Evolutionary conservation across 2,797 vertebrate species (phyloP).

Genomic region (Onychomys leucogaster): DNA sequence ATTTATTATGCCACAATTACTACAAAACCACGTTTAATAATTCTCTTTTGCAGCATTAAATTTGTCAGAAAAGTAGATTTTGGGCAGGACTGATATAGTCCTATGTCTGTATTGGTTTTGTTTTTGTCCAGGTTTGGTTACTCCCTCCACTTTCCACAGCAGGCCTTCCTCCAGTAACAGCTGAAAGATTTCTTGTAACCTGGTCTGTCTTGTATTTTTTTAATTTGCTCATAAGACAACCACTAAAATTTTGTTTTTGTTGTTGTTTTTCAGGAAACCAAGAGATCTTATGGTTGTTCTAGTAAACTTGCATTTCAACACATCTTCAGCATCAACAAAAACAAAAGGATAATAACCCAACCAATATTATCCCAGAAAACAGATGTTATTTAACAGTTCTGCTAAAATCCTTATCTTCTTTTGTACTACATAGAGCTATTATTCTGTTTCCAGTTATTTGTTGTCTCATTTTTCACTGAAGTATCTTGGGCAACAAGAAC

Average conservation of each 20-base stretch:
- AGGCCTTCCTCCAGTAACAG: neutral
- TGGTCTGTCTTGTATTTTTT: neutral
- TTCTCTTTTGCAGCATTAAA: neutral
- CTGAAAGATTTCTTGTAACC: neutral
- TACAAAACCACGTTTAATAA: neutral
- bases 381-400: slow-evolving; percentile 9
- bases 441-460: neutral
- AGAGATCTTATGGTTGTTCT: neutral
- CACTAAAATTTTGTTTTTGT: neutral
- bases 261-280: neutral
- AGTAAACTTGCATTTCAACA: neutral
- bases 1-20: neutral
- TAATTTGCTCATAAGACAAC: neutral
- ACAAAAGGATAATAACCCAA: neutral
- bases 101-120: neutral
- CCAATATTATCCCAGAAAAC: neutral
- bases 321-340: neutral
- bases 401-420: neutral
- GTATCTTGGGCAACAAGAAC: neutral
- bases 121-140: neutral
- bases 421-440: neutral
- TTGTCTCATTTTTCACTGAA: neutral
- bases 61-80: neutral
- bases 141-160: neutral
- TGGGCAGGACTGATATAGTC: neutral